These are phyloP conservation scores for Schlechtendalia chinensis DNA, from an alignment of 1,140 invertebrate genomes.

Conservation along the genomic window DNA sequence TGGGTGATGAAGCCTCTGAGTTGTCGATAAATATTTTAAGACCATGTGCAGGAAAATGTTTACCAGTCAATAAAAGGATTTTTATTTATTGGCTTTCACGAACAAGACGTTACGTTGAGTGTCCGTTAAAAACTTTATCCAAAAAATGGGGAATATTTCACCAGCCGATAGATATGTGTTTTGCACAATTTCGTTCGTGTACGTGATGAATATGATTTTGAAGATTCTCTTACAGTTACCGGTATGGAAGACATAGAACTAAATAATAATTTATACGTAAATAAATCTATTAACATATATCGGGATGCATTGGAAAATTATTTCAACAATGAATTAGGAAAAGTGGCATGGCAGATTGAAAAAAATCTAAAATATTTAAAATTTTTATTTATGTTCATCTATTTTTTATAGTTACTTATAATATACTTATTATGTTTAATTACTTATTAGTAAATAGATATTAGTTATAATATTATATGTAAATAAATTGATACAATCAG, in stretches of 20 bases:
- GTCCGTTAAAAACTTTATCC: constrained; percentile 56
- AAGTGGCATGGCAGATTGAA: constrained; percentile 35
- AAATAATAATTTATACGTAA: constrained; percentile 10
- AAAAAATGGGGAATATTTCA: constrained; percentile 53
- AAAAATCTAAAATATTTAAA: too few relatives aligned
- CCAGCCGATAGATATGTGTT: constrained; percentile 49
- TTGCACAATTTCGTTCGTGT: constrained; percentile 51
- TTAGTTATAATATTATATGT: constrained; percentile 36
- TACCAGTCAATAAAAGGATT: constrained; percentile 52
- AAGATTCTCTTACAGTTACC: constrained; percentile 51
- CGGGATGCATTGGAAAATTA: constrained; percentile 40
- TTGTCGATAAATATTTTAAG: constrained; percentile 55
- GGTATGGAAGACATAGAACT: constrained; percentile 51
- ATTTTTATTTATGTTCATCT: constrained; percentile 2
- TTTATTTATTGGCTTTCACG: constrained; percentile 56
- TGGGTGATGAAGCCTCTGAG: constrained; percentile 58
- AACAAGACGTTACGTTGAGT: constrained; percentile 55
- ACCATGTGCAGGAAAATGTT: constrained; percentile 51
- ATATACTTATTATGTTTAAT: constrained; percentile 22
- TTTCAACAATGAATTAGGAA: constrained; percentile 25
- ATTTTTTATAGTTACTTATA: constrained; percentile 15
- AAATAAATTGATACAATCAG: constrained; percentile 32
- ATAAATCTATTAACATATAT: constrained; percentile 9
- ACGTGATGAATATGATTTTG: constrained; percentile 51
- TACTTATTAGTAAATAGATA: too few relatives aligned